Conservation (phyloP, 1,140 invertebrate genomes). For the Augochlora pura region DNA sequence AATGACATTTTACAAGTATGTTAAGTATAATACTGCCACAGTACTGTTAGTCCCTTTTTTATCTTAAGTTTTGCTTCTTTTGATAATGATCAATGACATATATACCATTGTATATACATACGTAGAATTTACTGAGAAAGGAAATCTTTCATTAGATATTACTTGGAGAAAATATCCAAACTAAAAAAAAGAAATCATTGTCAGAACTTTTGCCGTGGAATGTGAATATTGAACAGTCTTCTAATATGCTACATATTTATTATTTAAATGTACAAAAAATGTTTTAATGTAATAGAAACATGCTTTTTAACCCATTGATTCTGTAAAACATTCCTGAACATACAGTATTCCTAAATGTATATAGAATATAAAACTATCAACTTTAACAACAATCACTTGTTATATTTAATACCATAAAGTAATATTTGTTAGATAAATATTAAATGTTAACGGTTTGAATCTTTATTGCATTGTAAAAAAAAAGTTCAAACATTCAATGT, state of each 20-base stretch:
- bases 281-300: slow-evolving; percentile 32
- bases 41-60: slow-evolving; percentile 47
- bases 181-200: slow-evolving; percentile 2
- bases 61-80: slow-evolving; percentile 35
- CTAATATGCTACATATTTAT: slow-evolving; percentile 47
- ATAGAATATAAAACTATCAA: slow-evolving; percentile 46
- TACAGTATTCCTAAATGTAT: slow-evolving; percentile 55
- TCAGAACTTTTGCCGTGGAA: slow-evolving; percentile 39
- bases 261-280: slow-evolving; percentile 46
- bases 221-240: slow-evolving; percentile 61
- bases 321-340: slow-evolving; percentile 54
- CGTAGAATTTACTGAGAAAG: slow-evolving; percentile 52
- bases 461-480: slow-evolving; percentile 48
- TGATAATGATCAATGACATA: slow-evolving; percentile 41
- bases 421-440: slow-evolving; percentile 60
- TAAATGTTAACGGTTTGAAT: slow-evolving; percentile 60
- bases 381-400: slow-evolving; percentile 46
- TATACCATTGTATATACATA: slow-evolving; percentile 60
- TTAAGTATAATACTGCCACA: slow-evolving; percentile 61
- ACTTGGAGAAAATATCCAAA: slow-evolving; percentile 22
- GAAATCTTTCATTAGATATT: slow-evolving; percentile 20
- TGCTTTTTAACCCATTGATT: slow-evolving; percentile 40
- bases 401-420: slow-evolving; percentile 53
- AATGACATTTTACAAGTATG: slow-evolving; percentile 28
- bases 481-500: slow-evolving; percentile 23